phyloP scores from a whole-genome alignment of 2,113 vertebrate genomes.

The Salvator merianae region DNA sequence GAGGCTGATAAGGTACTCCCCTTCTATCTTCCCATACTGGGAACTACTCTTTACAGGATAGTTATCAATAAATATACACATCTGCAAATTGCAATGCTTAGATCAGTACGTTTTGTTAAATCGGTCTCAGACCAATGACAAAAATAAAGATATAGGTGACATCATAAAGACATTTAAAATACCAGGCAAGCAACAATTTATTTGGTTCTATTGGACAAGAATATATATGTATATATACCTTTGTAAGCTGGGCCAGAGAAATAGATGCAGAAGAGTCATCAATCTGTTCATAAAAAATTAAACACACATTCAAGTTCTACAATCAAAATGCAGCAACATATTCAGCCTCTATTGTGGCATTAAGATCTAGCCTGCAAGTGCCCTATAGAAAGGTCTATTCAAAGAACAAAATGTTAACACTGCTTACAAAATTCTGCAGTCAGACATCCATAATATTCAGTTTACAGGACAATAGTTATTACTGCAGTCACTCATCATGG shows the following conservation, averaged over 20 bases:
- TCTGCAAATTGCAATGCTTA: slow-evolving; percentile 54
- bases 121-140: slow-evolving; percentile 53
- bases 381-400: slow-evolving; percentile 25
- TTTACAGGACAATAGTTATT: slow-evolving; percentile 14
- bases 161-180: slow-evolving; percentile 65
- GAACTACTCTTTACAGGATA: slow-evolving; percentile 84
- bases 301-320: slow-evolving; percentile 90
- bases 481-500: neutral
- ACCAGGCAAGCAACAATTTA: slow-evolving; percentile 66
- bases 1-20: slow-evolving; percentile 77
- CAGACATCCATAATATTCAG: neutral
- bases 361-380: slow-evolving; percentile 54
- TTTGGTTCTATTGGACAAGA: slow-evolving; percentile 70
- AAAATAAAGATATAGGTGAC: slow-evolving; percentile 58
- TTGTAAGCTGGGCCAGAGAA: slow-evolving; percentile 91
- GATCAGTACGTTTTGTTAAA: slow-evolving; percentile 45
- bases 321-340: slow-evolving; percentile 74
- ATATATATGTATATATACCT: slow-evolving; percentile 85
- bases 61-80: slow-evolving; percentile 61
- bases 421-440: neutral
- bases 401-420: slow-evolving; percentile 9
- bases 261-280: slow-evolving; percentile 89
- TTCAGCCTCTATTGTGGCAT: slow-evolving; percentile 72
- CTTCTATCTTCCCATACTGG: slow-evolving; percentile 78
- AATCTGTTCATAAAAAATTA: slow-evolving; percentile 94